Evolutionary conservation across 2,888 invertebrate genomes (phyloP), one percentile per base, ranked within the genome.

Genomic region (Synanthedon andrenaeformis): DNA sequence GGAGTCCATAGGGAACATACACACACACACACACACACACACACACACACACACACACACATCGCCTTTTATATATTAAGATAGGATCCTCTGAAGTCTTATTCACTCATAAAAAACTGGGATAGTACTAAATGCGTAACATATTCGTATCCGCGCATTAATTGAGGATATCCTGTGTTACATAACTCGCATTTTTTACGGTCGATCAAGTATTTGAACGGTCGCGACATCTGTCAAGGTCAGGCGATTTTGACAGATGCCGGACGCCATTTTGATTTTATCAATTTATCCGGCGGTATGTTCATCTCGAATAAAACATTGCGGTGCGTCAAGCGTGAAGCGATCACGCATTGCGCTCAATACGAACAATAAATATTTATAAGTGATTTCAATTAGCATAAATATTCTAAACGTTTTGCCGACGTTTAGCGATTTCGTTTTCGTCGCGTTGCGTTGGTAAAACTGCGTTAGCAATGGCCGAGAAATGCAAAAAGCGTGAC

Each of bases 161-260:
- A 45, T 45, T 11, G 45, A n/a, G 45, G 45, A 45, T 45, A 45
- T 45, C 45, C 63, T 61, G 57, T 58, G 56, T 65, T 57, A 59
- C 55, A 61, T 66, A 66, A 56, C 54, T 53, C 52, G 13, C 14
- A 52, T 51, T 71, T 68, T 66, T 66, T 61, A 63, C 57, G 54
- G 56, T 60, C 64, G 62, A 64, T 61, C 54, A 53, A 56, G 54
- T 69, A 63, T 67, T 60, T 59, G 64, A 66, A 61, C 67, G 69
- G 66, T 60, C 65, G 54, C 61, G 66, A 57, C 60, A 66, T 64
- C 57, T 57, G 56, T 57, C 78, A 79, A 79, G 82, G 79, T 69
- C 56, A 52, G 49, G 55, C 62, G 55, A 58, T 62, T 57, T 67
- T 58, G 64, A 63, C 61, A 60, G 61, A 57, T 59, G 59, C 57